phyloP scores from a whole-genome alignment of 2,113 vertebrate genomes.

The Mionectes macconnelli region DNA sequence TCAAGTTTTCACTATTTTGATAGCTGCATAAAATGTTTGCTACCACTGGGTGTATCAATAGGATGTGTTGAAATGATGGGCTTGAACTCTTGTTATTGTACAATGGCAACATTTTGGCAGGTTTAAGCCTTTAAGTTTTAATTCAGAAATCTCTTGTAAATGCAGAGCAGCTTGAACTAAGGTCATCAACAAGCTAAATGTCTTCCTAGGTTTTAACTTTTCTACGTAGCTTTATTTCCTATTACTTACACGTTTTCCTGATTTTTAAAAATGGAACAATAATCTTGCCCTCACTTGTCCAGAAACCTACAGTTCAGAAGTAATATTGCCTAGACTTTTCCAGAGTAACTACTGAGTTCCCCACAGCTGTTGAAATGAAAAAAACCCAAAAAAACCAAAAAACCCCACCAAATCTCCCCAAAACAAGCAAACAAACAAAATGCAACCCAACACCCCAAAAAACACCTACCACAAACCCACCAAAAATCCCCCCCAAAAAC shows the following conservation, averaged over 20 bases:
- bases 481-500: no score
- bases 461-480: neutral
- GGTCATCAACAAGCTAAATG: neutral
- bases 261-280: neutral
- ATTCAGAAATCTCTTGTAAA: neutral
- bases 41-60: neutral
- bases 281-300: neutral
- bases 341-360: neutral
- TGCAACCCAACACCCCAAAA: neutral
- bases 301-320: neutral
- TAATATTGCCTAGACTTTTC: neutral
- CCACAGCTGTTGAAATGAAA: neutral
- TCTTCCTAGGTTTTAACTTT: neutral
- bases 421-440: no score
- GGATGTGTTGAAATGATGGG: neutral
- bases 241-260: neutral
- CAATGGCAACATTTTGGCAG: neutral
- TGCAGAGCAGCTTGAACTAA: neutral
- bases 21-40: neutral
- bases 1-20: neutral
- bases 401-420: no score
- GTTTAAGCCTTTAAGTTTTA: neutral
- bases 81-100: neutral
- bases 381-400: neutral
- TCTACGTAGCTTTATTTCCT: neutral